Evolutionary conservation across 2,888 invertebrate genomes (phyloP).

Genomic region (Ormyrus nitidulus): DNA sequence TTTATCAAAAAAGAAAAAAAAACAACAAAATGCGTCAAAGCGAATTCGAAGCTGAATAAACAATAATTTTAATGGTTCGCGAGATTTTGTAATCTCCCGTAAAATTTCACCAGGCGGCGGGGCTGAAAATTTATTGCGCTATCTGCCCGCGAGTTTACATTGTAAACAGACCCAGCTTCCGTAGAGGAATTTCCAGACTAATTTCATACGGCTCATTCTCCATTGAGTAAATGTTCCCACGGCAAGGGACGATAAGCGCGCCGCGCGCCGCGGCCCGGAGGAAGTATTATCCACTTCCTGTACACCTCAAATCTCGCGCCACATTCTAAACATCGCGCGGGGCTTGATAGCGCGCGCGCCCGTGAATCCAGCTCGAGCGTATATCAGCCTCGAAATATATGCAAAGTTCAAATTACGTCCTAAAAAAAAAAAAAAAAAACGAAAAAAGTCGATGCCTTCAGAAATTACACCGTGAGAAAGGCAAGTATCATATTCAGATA

Average conservation of each 20-base stretch:
- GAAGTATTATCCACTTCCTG: constrained; percentile 56
- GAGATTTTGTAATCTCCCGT: neutral
- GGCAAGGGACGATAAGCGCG: constrained; percentile 40
- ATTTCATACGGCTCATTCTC: constrained; percentile 41
- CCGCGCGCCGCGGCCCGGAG: constrained; percentile 1
- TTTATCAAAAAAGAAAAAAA: too few species aligned
- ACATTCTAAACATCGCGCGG: constrained; percentile 30
- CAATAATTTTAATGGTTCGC: neutral
- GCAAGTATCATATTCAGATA: constrained; percentile 32
- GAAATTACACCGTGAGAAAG: constrained; percentile 39
- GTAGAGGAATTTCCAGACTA: constrained; percentile 43
- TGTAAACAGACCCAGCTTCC: constrained; percentile 40
- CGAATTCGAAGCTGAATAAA: neutral
- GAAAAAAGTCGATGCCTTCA: too few species aligned
- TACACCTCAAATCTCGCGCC: constrained; percentile 37
- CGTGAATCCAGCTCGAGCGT: neutral
- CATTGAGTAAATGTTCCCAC: constrained; percentile 52
- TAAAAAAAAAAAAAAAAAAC: too few species aligned
- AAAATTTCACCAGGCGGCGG: too few species aligned
- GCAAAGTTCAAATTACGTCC: too few species aligned
- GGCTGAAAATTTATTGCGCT: constrained; percentile 17
- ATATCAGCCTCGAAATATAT: too few species aligned
- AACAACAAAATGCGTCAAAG: too few species aligned
- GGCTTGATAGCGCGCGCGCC: constrained; percentile 33
- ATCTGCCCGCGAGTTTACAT: constrained; percentile 15